Evolutionary conservation across 37 sponge, comb jelly and placozoan species (phyloP).

Genomic region (Beroe ovata): DNA sequence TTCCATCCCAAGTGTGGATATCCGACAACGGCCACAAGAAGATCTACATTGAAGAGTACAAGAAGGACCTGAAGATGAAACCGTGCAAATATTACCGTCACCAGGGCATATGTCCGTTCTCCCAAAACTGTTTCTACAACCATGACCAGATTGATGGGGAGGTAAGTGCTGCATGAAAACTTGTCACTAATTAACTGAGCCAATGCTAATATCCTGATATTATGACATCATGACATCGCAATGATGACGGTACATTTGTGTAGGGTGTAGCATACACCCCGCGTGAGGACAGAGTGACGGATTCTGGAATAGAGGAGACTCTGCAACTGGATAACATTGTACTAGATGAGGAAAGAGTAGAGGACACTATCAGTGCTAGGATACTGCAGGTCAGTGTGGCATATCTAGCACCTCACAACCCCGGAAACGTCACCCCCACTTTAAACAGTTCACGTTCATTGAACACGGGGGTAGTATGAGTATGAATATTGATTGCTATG

Average conservation of each 20-base stretch:
- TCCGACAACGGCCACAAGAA: conserved; percentile 29
- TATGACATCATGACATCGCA: too few relatives aligned
- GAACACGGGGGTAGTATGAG: too few relatives aligned
- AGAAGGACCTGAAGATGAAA: conserved; percentile 60
- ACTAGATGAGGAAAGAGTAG: conserved; percentile 20
- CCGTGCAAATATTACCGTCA: conserved; percentile 57
- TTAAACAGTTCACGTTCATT: too few relatives aligned
- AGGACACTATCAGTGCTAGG: conserved; percentile 33
- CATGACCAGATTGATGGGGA: conserved; percentile 55
- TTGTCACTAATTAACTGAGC: too few relatives aligned
- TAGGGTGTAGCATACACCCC: conserved; percentile 38
- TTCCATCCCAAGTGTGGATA: conserved; percentile 65
- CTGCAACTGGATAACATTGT: conserved; percentile 54
- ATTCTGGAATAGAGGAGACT: background rate
- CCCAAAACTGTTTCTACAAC: conserved; percentile 44
- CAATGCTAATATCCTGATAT: too few relatives aligned
- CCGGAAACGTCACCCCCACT: too few relatives aligned
- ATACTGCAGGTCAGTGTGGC: conserved; percentile 12
- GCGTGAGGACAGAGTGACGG: background rate
- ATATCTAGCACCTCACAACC: too few relatives aligned
- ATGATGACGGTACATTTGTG: too few relatives aligned
- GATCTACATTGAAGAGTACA: conserved; percentile 58
- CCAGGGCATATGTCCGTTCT: conserved; percentile 48
- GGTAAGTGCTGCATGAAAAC: conserved; percentile 3
- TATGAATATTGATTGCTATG: too few relatives aligned